Evolutionary conservation across 2,113 vertebrate genomes (phyloP).

Genomic region (Pedionomus torquatus): DNA sequence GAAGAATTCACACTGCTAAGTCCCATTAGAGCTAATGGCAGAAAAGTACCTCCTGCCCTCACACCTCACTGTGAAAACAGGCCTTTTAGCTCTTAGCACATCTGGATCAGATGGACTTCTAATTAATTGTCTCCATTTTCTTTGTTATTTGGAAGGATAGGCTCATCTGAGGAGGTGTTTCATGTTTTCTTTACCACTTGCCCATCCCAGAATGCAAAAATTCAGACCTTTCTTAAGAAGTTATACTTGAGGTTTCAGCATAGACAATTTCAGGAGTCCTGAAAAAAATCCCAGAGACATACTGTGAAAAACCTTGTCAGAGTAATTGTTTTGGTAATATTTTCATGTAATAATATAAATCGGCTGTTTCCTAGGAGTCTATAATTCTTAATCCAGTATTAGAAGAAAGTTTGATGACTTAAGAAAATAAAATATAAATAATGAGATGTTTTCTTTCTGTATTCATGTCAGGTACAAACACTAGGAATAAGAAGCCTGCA

Average conservation of each 20-base stretch:
- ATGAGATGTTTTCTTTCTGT: not conserved
- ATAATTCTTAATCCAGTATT: not conserved
- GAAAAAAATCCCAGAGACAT: not conserved
- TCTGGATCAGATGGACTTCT: not conserved
- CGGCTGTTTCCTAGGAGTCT: not conserved
- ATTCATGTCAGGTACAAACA: not conserved
- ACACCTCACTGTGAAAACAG: not conserved
- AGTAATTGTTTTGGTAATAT: not conserved
- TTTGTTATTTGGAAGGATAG: not conserved
- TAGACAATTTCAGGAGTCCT: not conserved
- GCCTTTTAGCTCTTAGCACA: not conserved
- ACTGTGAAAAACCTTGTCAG: not conserved
- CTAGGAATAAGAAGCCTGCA: not conserved
- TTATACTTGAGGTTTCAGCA: not conserved
- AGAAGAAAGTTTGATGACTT: not conserved
- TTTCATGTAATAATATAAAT: not conserved
- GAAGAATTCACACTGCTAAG: not conserved
- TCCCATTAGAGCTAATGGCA: not conserved
- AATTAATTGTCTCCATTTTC: not conserved
- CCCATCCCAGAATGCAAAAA: not conserved
- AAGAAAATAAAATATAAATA: not conserved
- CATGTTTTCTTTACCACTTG: not conserved
- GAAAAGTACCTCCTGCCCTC: not conserved
- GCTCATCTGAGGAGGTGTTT: not conserved
- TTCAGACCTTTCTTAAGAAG: not conserved